A percentile compares a stretch with the other conserved stretches of the same genome.
Evolutionary conservation across 2,113 vertebrate species (phyloP).

Genomic region (Camarhynchus parvulus): DNA sequence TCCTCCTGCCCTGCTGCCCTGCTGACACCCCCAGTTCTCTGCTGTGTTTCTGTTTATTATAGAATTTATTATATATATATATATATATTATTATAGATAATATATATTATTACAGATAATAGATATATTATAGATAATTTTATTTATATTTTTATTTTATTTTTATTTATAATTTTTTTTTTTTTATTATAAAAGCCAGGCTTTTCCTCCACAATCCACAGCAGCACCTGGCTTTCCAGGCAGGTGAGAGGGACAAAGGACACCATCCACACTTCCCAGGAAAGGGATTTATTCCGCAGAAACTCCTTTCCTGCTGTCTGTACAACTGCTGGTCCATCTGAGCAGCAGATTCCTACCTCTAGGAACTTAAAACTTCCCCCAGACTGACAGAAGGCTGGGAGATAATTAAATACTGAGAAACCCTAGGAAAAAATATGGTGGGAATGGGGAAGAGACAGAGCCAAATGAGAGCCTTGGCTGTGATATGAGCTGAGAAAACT

Average conservation of each 20-base stretch:
- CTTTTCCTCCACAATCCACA: not conserved
- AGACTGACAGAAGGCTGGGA: slow-evolving; percentile 14
- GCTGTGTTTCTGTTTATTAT: not conserved
- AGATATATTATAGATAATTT: too few relatives aligned
- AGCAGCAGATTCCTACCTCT: not conserved
- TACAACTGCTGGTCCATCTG: slow-evolving; percentile 8
- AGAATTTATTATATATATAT: too few relatives aligned
- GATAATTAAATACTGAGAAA: slow-evolving; percentile 44
- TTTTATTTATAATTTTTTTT: too few relatives aligned
- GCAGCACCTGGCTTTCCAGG: not conserved
- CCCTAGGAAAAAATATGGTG: not conserved
- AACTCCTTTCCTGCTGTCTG: not conserved
- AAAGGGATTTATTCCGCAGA: not conserved
- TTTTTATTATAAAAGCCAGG: too few relatives aligned
- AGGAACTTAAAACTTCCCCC: not conserved
- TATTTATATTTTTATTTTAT: too few relatives aligned
- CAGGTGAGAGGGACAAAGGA: not conserved
- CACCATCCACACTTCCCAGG: not conserved
- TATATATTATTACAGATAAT: too few relatives aligned
- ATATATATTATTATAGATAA: too few relatives aligned
- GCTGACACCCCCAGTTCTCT: not conserved
- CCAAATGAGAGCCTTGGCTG: not conserved
- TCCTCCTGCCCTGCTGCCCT: not conserved
- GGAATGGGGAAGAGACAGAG: not conserved
- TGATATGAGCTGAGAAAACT: not conserved